A percentile compares a stretch with the other conserved stretches of the same genome.
These are phyloP conservation scores for zebrafish (Danio rerio) DNA, from an alignment of 2,113 vertebrate species.

Conservation along the genomic window GRCz12tu NC_133185.1:37859001-37859500, in stretches of 20 bases:
- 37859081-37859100: too few species aligned
- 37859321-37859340: not conserved
- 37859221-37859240: not conserved
- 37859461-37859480: too few species aligned
- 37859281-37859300: not conserved
- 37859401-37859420: not conserved
- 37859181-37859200: constrained; percentile 1
- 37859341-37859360: constrained; percentile 2
- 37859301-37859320: not conserved
- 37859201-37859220: not conserved
- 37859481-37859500: too few species aligned
- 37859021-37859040: too few species aligned
- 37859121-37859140: too few species aligned
- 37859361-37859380: not conserved
- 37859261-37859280: not conserved
- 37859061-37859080: too few species aligned
- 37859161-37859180: not conserved
- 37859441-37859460: too few species aligned
- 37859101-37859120: too few species aligned
- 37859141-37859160: too few species aligned
- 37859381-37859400: constrained; percentile 7
- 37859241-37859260: not conserved
- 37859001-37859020: too few species aligned
- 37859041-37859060: too few species aligned
- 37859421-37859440: not conserved